Evolutionary conservation across 2,888 invertebrate genomes (phyloP).

Genomic region (Gasteruption jaculator): DNA sequence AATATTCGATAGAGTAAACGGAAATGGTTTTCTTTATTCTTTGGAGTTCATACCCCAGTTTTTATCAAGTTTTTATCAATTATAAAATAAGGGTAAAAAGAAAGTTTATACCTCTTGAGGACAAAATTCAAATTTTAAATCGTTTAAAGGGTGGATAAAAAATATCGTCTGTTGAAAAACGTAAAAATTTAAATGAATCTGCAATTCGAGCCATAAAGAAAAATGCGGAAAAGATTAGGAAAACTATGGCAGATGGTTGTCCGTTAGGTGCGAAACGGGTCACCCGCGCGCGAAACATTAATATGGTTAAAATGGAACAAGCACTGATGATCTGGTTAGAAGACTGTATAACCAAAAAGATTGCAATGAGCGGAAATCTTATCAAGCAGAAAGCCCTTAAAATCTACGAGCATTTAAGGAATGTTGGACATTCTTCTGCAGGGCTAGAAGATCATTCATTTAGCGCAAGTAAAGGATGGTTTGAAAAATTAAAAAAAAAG

Average conservation of each 20-base stretch:
- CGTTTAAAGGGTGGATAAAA: conserved; percentile 19
- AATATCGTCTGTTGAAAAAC: conserved; percentile 20
- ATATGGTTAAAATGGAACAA: conserved; percentile 23
- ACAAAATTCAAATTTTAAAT: conserved; percentile 23
- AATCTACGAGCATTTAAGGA: conserved; percentile 23
- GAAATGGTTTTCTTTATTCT: too few relatives aligned
- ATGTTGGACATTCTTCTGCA: conserved; percentile 20
- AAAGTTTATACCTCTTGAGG: conserved; percentile 22
- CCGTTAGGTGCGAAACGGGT: conserved; percentile 22
- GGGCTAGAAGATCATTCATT: conserved; percentile 20
- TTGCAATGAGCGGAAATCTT: conserved; percentile 22
- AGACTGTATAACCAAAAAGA: conserved; percentile 22
- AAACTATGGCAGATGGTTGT: conserved; percentile 19
- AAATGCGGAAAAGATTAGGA: conserved; percentile 20
- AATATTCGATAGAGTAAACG: too few relatives aligned
- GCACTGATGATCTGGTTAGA: conserved; percentile 22
- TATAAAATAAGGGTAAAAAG: conserved; percentile 21
- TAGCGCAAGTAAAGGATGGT: conserved; percentile 25
- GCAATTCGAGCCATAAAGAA: conserved; percentile 22
- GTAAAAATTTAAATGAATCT: conserved; percentile 21
- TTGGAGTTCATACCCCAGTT: too few relatives aligned
- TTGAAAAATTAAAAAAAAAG: conserved; percentile 22
- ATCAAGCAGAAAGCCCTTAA: conserved; percentile 23
- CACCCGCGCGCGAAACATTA: conserved; percentile 18
- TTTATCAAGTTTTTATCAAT: neutral